These are phyloP conservation scores for Leptatherina wallacei DNA, from an alignment of 2,797 vertebrate species.

Conservation along the genomic window DNA sequence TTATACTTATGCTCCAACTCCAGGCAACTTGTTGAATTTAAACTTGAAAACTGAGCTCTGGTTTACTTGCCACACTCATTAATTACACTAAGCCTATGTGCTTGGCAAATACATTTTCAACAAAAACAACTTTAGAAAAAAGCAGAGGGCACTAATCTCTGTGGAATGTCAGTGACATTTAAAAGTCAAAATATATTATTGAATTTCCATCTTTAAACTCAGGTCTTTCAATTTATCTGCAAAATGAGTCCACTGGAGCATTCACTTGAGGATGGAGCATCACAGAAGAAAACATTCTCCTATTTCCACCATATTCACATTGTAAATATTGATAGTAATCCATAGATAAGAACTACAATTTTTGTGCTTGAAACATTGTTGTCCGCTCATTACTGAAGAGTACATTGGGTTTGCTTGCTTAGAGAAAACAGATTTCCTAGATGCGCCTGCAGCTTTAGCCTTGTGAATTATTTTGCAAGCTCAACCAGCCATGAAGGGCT, in stretches of 20 bases:
- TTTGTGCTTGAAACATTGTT: background rate
- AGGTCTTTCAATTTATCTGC: conserved; percentile 15
- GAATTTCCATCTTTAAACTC: conserved; percentile 6
- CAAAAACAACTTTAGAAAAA: background rate
- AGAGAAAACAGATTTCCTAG: background rate
- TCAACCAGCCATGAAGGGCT: background rate
- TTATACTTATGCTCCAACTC: conserved; percentile 8
- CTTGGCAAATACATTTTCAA: conserved; percentile 13
- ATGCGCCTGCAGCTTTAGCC: background rate
- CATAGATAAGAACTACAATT: background rate
- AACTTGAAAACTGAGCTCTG: background rate
- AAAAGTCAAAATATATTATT: conserved; percentile 18
- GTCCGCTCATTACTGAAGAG: background rate
- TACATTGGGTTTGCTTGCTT: conserved; percentile 1
- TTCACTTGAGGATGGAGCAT: conserved; percentile 5
- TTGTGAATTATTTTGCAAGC: conserved; percentile 5
- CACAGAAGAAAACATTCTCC: background rate
- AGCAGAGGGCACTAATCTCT: background rate
- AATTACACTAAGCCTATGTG: conserved; percentile 8
- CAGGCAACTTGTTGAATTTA: conserved; percentile 15
- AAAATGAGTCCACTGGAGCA: background rate
- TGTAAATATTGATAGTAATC: conserved; percentile 3
- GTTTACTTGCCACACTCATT: conserved; percentile 8
- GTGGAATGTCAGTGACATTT: conserved; percentile 33
- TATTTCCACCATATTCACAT: background rate